Conservation (phyloP, 2,113 vertebrate species). For the Kryptolebias marmoratus region DNA sequence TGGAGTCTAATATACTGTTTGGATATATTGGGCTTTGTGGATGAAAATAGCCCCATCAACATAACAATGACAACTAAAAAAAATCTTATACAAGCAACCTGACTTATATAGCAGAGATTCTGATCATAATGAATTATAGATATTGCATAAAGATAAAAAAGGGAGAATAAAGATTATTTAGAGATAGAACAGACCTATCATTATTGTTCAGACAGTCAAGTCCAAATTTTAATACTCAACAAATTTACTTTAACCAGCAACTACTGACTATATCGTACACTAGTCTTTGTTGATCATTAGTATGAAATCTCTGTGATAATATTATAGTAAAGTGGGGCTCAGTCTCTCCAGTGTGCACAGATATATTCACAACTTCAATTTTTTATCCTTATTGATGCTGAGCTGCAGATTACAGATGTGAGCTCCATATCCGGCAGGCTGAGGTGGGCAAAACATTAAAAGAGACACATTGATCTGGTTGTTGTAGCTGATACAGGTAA, state of each 20-base stretch:
- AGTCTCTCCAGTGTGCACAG: not conserved
- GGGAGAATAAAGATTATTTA: too few species aligned
- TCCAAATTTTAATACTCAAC: not conserved
- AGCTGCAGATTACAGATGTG: not conserved
- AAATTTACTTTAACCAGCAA: conserved; percentile 12
- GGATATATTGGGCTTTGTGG: too few species aligned
- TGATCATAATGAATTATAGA: too few species aligned
- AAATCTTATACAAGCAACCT: too few species aligned
- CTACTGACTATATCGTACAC: not conserved
- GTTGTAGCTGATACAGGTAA: not conserved
- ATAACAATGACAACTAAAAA: too few species aligned
- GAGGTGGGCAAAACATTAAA: not conserved
- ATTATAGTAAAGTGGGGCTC: not conserved
- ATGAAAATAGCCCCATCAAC: too few species aligned
- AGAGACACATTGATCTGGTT: not conserved
- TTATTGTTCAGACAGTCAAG: conserved; percentile 4
- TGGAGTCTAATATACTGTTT: too few species aligned
- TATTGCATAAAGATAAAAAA: too few species aligned
- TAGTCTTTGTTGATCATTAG: not conserved
- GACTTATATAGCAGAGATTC: too few species aligned
- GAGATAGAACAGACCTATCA: not conserved
- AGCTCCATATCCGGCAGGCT: not conserved
- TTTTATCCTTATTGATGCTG: not conserved
- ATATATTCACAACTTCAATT: not conserved
- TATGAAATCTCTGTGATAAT: not conserved